Percentiles rank a stretch among this genome's conserved stretches.
Conservation (phyloP, 2,113 vertebrate genomes). For the Rhinoptilus africanus region DNA sequence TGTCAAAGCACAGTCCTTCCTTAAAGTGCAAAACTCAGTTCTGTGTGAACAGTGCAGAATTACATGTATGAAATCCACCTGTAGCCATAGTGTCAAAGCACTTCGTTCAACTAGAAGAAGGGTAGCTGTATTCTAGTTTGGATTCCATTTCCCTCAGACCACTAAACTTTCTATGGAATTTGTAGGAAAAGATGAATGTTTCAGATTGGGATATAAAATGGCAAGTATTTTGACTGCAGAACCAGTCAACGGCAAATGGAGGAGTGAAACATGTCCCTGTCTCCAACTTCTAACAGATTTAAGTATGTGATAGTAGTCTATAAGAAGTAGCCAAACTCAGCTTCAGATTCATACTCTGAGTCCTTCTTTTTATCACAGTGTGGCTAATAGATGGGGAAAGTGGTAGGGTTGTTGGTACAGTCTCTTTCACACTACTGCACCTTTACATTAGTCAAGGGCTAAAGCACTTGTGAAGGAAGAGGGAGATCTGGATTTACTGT, state of each 20-base stretch:
- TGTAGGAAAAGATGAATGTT: background rate
- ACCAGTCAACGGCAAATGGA: background rate
- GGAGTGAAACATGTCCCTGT: background rate
- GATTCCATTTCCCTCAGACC: background rate
- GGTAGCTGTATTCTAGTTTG: background rate
- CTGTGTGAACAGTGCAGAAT: background rate
- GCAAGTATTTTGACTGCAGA: background rate
- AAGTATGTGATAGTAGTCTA: background rate
- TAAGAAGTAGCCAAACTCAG: background rate
- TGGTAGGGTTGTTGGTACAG: background rate
- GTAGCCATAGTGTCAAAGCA: background rate
- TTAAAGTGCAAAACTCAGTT: background rate
- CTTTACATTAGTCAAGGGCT: background rate
- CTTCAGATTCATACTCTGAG: background rate
- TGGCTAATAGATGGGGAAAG: background rate
- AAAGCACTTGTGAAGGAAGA: background rate
- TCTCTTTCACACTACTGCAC: background rate
- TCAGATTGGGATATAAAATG: background rate
- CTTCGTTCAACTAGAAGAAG: background rate
- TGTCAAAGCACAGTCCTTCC: background rate
- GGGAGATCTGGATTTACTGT: background rate
- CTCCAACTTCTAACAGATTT: background rate
- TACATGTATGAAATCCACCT: background rate
- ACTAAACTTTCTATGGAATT: background rate
- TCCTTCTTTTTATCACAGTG: background rate